Evolutionary conservation across 2,113 vertebrate genomes (phyloP).

Genomic region (Chloropsis hardwickii): DNA sequence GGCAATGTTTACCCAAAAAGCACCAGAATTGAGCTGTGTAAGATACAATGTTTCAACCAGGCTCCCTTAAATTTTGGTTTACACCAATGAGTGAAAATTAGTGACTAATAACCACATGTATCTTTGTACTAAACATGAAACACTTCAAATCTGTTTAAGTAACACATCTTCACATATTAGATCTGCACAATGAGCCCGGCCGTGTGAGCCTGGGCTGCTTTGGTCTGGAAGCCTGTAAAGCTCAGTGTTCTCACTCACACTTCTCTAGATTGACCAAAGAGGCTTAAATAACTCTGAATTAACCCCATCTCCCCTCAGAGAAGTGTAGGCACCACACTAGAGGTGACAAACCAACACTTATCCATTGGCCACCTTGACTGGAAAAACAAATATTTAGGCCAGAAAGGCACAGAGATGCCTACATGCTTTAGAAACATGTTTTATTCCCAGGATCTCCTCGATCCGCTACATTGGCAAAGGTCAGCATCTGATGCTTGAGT

Average conservation of each 20-base stretch:
- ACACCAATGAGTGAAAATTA: accelerated
- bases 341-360: not conserved
- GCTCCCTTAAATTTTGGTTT: not conserved
- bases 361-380: accelerated
- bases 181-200: too few species aligned
- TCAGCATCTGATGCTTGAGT: not conserved
- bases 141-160: not conserved
- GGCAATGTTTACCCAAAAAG: not conserved
- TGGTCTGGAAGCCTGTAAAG: not conserved
- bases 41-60: not conserved
- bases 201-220: not conserved
- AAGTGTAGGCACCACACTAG: not conserved
- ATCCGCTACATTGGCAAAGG: not conserved
- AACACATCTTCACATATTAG: not conserved
- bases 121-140: not conserved
- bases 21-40: not conserved
- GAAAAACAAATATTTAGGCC: not conserved
- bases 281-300: not conserved
- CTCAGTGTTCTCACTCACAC: not conserved
- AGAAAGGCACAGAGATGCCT: not conserved
- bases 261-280: not conserved
- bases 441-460: not conserved
- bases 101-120: not conserved
- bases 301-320: not conserved
- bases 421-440: not conserved